Percentiles rank a stretch among this genome's conserved stretches.
These are phyloP conservation scores for Atherinosoma microstoma DNA, from an alignment of 2,797 vertebrate species.

Conservation along the genomic window DNA sequence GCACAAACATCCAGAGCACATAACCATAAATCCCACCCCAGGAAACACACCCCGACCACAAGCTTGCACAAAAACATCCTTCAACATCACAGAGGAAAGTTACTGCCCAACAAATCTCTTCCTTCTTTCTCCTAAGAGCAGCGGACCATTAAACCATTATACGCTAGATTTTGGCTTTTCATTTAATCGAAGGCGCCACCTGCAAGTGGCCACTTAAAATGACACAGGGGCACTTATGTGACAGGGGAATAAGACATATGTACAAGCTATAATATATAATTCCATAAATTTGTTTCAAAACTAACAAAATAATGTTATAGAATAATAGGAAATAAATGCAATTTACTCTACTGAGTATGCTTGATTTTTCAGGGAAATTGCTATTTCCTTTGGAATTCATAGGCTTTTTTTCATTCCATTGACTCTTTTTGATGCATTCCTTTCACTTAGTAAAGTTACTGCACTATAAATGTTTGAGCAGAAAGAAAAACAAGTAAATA, in stretches of 20 bases:
- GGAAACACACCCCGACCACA: conserved; percentile 77
- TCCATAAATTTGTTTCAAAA: conserved; percentile 11
- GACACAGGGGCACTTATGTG: conserved; percentile 55
- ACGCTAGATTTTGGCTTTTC: conserved; percentile 56
- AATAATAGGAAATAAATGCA: not conserved
- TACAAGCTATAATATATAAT: conserved; percentile 12
- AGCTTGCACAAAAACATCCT: conserved; percentile 79
- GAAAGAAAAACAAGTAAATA: conserved; percentile 2
- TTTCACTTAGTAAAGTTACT: not conserved
- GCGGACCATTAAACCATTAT: conserved; percentile 77
- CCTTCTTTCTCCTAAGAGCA: conserved; percentile 70
- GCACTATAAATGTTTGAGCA: not conserved
- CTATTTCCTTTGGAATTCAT: not conserved
- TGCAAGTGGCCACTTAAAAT: conserved; percentile 70
- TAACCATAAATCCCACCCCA: conserved; percentile 82
- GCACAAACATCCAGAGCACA: conserved; percentile 73
- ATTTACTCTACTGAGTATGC: conserved; percentile 9
- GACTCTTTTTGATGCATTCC: not conserved
- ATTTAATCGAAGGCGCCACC: conserved; percentile 67
- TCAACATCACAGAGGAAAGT: conserved; percentile 77
- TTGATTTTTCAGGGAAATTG: not conserved
- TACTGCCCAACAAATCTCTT: conserved; percentile 79
- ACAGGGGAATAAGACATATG: conserved; percentile 37
- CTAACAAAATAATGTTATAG: not conserved
- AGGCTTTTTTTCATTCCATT: not conserved